Evolutionary conservation across 2,113 vertebrate species (phyloP).

Genomic region (Brachyistius frenatus): DNA sequence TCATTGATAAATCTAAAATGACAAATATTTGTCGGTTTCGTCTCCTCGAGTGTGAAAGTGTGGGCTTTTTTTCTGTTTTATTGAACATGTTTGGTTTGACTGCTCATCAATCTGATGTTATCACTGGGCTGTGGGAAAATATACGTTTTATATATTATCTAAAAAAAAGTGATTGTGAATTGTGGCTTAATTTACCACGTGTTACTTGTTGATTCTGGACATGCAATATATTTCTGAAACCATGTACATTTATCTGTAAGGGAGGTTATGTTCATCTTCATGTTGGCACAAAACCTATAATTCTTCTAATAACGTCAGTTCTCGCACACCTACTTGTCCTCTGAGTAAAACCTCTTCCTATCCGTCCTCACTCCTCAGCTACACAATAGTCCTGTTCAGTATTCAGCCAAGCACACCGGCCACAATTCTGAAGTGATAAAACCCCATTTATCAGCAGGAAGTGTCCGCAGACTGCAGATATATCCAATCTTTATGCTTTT

Average conservation of each 20-base stretch:
- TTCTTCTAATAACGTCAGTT: conserved; percentile 22
- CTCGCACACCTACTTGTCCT: conserved; percentile 28
- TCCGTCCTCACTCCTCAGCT: conserved; percentile 18
- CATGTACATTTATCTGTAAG: neutral
- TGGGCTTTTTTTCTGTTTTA: neutral
- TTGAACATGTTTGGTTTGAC: neutral
- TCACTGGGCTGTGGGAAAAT: too few relatives aligned
- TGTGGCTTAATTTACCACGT: neutral
- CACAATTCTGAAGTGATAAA: conserved; percentile 65
- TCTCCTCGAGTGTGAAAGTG: neutral
- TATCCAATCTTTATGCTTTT: conserved; percentile 47
- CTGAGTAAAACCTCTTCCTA: conserved; percentile 41
- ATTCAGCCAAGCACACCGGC: conserved; percentile 54
- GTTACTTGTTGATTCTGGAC: neutral
- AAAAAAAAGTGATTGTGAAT: too few relatives aligned
- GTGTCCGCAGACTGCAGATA: conserved; percentile 57
- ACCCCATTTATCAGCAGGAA: conserved; percentile 67
- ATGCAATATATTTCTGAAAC: neutral
- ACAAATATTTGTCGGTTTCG: neutral
- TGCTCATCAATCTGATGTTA: too few relatives aligned
- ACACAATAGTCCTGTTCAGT: conserved; percentile 59
- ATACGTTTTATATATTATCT: neutral
- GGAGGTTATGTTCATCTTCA: conserved; percentile 12
- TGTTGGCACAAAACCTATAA: conserved; percentile 12
- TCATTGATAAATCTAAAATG: conserved; percentile 8